Conservation (phyloP, 2,888 invertebrate species). For the Drosophila subquinaria region DNA sequence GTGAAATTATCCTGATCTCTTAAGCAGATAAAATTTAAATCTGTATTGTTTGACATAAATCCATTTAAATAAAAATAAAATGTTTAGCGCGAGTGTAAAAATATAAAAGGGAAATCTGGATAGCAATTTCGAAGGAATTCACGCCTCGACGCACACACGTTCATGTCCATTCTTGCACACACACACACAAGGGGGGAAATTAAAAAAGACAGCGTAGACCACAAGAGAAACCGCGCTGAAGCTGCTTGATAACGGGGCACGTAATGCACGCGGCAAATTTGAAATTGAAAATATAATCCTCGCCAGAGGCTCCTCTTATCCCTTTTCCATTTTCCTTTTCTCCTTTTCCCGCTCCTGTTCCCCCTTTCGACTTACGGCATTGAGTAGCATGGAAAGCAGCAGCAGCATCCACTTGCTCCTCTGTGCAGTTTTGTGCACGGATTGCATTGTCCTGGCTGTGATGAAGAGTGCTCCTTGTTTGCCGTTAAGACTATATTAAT, state of each 20-base stretch:
- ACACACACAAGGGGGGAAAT: constrained; percentile 27
- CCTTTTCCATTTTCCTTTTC: neutral
- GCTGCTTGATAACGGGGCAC: constrained; percentile 25
- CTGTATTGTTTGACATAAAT: constrained; percentile 38
- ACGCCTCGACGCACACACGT: constrained; percentile 51
- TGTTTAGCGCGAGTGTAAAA: constrained; percentile 13
- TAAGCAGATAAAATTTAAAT: constrained; percentile 38
- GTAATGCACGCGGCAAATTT: constrained; percentile 34
- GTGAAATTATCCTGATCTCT: constrained; percentile 5
- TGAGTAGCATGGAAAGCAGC: constrained; percentile 81
- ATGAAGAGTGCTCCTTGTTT: constrained; percentile 15
- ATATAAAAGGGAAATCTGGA: constrained; percentile 10
- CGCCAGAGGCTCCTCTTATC: neutral
- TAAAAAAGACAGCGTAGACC: constrained; percentile 27
- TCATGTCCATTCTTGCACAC: constrained; percentile 20
- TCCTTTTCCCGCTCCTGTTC: neutral
- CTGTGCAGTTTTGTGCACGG: constrained; percentile 69
- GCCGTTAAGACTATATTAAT: constrained; percentile 34
- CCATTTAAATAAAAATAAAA: constrained; percentile 36
- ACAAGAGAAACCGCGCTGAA: constrained; percentile 14
- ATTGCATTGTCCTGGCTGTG: constrained; percentile 53
- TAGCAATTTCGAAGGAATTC: constrained; percentile 51
- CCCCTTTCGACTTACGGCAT: constrained; percentile 79
- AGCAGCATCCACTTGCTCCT: constrained; percentile 72
- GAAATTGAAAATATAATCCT: constrained; percentile 69